A percentile compares a stretch with the other conserved stretches of the same genome.
phyloP scores from a whole-genome alignment of 2,113 vertebrate genomes.

The Grammomys surdaster region DNA sequence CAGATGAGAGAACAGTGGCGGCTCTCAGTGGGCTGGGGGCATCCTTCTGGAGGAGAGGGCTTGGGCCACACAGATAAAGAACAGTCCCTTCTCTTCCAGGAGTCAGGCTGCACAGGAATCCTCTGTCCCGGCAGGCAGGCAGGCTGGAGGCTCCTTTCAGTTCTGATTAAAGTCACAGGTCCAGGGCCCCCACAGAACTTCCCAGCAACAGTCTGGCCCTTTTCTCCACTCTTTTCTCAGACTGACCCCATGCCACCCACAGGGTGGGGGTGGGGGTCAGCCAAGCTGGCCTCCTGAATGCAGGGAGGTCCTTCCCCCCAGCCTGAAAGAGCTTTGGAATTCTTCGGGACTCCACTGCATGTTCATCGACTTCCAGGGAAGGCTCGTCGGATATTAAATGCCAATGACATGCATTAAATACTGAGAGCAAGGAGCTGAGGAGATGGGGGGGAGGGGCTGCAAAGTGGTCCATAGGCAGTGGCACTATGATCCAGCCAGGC shows the following conservation, averaged over 20 bases:
- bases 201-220: constrained; percentile 34
- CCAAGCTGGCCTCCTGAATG: background rate
- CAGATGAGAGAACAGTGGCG: constrained; percentile 92
- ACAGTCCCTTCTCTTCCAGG: constrained; percentile 89
- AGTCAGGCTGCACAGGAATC: constrained; percentile 84
- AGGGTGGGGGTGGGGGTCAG: background rate
- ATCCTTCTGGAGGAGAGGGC: constrained; percentile 88
- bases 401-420: accelerated
- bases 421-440: background rate
- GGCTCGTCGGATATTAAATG: background rate
- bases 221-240: background rate
- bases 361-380: background rate
- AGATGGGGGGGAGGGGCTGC: background rate
- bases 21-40: constrained; percentile 92
- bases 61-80: constrained; percentile 97
- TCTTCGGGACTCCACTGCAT: background rate
- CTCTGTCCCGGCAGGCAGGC: constrained; percentile 34
- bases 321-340: background rate
- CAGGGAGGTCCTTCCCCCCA: background rate
- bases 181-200: constrained; percentile 72
- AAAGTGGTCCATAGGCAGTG: background rate
- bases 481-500: background rate
- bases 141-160: constrained; percentile 71
- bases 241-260: background rate
- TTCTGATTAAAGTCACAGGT: constrained; percentile 79